These are phyloP conservation scores for Acipenser oxyrinchus DNA, from an alignment of 2,797 vertebrate species.

Conservation along the genomic window DNA sequence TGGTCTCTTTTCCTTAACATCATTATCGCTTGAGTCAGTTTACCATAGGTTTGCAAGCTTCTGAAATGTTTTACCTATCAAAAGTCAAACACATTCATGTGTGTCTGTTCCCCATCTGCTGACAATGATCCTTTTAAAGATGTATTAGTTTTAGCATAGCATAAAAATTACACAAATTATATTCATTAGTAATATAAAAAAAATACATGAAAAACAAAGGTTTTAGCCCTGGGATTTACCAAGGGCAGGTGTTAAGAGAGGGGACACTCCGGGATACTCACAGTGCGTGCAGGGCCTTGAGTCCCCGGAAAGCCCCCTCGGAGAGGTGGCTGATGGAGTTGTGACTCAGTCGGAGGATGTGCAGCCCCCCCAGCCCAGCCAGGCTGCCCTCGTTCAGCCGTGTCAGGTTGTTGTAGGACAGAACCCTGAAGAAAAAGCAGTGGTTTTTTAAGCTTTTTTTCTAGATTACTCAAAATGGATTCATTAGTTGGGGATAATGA, in stretches of 20 bases:
- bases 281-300: conserved; percentile 76
- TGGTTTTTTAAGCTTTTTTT: background rate
- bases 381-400: conserved; percentile 86
- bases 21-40: no score
- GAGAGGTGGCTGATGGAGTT: conserved; percentile 86
- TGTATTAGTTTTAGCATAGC: no score
- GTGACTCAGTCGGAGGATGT: conserved; percentile 78
- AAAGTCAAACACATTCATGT: no score
- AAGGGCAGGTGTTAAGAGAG: conserved; percentile 13
- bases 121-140: no score
- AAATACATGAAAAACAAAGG: background rate
- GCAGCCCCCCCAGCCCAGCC: conserved; percentile 74
- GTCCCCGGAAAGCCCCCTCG: conserved; percentile 87
- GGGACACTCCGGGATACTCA: conserved; percentile 52
- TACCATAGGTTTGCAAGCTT: no score
- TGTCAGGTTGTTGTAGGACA: conserved; percentile 89
- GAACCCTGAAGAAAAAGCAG: conserved; percentile 55
- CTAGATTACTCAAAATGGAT: no score
- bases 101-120: no score
- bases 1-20: no score
- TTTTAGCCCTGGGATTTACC: background rate
- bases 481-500: background rate
- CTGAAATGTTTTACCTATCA: no score
- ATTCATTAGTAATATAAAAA: background rate
- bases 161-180: no score